A percentile compares a stretch with the other conserved stretches of the same genome.
These are phyloP conservation scores for Luidia sarsii DNA, from an alignment of 53 echinoderm and acorn worm species.

Conservation along the genomic window DNA sequence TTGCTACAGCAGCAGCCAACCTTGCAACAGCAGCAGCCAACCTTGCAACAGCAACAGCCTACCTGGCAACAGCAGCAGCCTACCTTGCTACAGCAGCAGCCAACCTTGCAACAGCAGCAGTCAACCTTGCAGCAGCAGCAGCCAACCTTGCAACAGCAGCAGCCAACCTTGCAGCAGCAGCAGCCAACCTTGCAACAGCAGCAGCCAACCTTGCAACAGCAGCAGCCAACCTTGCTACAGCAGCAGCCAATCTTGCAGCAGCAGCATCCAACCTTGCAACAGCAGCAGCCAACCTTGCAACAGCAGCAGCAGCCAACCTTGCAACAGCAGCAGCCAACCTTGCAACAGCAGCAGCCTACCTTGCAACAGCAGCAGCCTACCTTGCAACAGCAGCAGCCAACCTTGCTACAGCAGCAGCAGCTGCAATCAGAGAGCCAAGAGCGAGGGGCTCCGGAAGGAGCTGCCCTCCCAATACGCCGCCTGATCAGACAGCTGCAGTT, in stretches of 20 bases:
- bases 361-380: no score
- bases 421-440: neutral
- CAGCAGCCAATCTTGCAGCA: no score
- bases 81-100: no score
- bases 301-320: constrained; percentile 6
- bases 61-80: neutral
- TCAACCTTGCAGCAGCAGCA: neutral
- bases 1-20: neutral
- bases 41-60: neutral
- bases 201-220: no score
- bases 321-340: neutral
- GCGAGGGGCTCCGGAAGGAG: neutral
- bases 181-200: constrained; percentile 21
- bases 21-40: no score
- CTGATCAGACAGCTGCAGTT: no score
- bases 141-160: no score
- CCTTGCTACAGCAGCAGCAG: neutral
- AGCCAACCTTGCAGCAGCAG: constrained; percentile 5
- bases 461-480: no score
- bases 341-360: no score
- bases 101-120: neutral
- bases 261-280: constrained; percentile 1
- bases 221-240: no score
- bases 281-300: neutral
- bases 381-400: no score